Percentiles rank a stretch among this genome's conserved stretches.
These are phyloP conservation scores for Dryobota labecula DNA, from an alignment of 2,888 invertebrate genomes.

Conservation along the genomic window DNA sequence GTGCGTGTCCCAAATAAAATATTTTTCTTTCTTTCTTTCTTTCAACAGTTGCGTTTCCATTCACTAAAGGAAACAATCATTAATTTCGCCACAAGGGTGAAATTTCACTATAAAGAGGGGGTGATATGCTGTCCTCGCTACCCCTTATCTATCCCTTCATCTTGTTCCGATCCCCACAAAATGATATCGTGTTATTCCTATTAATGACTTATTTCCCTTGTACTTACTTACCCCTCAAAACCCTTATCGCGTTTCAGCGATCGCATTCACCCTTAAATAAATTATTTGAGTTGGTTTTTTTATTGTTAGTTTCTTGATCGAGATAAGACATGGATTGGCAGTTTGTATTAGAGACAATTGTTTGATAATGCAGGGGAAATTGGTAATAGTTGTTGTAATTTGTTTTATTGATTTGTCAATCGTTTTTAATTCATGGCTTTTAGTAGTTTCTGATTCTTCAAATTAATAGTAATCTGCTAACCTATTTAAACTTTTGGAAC, in stretches of 20 bases:
- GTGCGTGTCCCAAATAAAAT: too few species aligned
- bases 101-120: slow-evolving; percentile 53
- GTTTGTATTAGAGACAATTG: slow-evolving; percentile 68
- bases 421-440: too few species aligned
- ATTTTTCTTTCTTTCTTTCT: too few species aligned
- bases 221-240: slow-evolving; percentile 66
- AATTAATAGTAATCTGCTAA: too few species aligned
- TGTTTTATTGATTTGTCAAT: slow-evolving; percentile 33
- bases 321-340: slow-evolving; percentile 54
- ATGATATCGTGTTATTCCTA: slow-evolving; percentile 84
- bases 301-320: slow-evolving; percentile 45
- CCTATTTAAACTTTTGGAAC: too few species aligned
- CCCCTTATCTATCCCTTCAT: slow-evolving; percentile 65
- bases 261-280: slow-evolving; percentile 70
- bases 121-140: slow-evolving; percentile 36
- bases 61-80: slow-evolving; percentile 63
- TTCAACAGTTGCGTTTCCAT: slow-evolving; percentile 50
- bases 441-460: too few species aligned
- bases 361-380: slow-evolving; percentile 57
- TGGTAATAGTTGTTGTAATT: slow-evolving; percentile 51
- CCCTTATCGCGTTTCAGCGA: slow-evolving; percentile 68
- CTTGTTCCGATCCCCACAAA: slow-evolving; percentile 79
- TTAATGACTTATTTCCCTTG: slow-evolving; percentile 86
- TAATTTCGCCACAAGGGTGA: slow-evolving; percentile 60
- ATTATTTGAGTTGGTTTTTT: slow-evolving; percentile 71